Evolutionary conservation across 2,888 invertebrate species (phyloP).

Genomic region (Podotricha telesiphe): DNA sequence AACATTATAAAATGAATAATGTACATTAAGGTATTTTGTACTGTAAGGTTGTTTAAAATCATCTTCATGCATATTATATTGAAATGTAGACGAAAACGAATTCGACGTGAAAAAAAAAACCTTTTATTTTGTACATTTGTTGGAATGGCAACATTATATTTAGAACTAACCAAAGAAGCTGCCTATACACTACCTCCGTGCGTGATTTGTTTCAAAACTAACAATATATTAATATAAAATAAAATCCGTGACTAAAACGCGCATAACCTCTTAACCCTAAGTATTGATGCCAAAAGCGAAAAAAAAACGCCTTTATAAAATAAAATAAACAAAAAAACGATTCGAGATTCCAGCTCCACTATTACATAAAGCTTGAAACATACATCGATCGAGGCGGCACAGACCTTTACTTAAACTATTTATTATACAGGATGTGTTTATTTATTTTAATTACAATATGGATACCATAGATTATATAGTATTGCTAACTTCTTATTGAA

Average conservation of each 20-base stretch:
- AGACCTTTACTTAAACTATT: slow-evolving; percentile 44
- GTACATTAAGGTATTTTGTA: slow-evolving; percentile 80
- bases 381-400: slow-evolving; percentile 45
- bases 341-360: slow-evolving; percentile 40
- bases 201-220: slow-evolving; percentile 7
- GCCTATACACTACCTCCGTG: slow-evolving; percentile 44
- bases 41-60: slow-evolving; percentile 69
- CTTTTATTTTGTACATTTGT: slow-evolving; percentile 48
- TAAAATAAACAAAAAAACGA: slow-evolving; percentile 21
- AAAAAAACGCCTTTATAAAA: slow-evolving; percentile 3
- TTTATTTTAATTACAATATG: not conserved
- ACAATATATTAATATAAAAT: not conserved
- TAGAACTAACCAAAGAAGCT: slow-evolving; percentile 55
- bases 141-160: slow-evolving; percentile 56
- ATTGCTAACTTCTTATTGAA: not conserved
- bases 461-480: not conserved
- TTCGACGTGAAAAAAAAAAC: slow-evolving; percentile 31
- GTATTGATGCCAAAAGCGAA: slow-evolving; percentile 1
- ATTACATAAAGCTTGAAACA: slow-evolving; percentile 44
- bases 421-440: slow-evolving; percentile 42
- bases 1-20: slow-evolving; percentile 69
- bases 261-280: slow-evolving; percentile 26
- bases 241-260: slow-evolving; percentile 27
- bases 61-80: slow-evolving; percentile 32
- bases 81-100: slow-evolving; percentile 32